Conservation (phyloP, 1,140 invertebrate genomes). For the Drosophila tristis region DNA sequence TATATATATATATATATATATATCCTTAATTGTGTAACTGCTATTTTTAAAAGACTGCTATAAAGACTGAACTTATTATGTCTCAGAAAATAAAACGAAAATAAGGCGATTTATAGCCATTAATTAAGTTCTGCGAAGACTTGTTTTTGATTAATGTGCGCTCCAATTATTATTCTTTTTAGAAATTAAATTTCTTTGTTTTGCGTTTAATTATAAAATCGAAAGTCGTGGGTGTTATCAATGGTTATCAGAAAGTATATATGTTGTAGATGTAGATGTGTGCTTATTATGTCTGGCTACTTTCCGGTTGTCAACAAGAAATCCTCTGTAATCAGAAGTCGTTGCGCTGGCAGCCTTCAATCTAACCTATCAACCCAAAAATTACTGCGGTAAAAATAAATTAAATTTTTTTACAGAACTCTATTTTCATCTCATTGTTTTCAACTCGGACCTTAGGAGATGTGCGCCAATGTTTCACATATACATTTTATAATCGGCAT, state of each 20-base stretch:
- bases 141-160: slow-evolving; percentile 15
- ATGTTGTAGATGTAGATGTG: slow-evolving; percentile 28
- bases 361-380: slow-evolving; percentile 26
- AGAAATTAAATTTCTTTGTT: slow-evolving; percentile 38
- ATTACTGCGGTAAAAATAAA: slow-evolving; percentile 12
- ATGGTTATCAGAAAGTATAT: slow-evolving; percentile 55
- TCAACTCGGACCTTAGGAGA: too few species aligned
- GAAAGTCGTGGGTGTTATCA: slow-evolving; percentile 78
- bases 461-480: too few species aligned
- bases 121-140: background rate
- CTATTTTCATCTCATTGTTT: background rate
- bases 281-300: slow-evolving; percentile 59
- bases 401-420: slow-evolving; percentile 11
- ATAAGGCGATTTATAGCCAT: too few species aligned
- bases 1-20: too few species aligned
- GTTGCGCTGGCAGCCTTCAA: slow-evolving; percentile 22
- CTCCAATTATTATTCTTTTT: slow-evolving; percentile 19
- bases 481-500: too few species aligned
- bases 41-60: too few species aligned
- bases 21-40: too few species aligned
- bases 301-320: slow-evolving; percentile 77
- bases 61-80: too few species aligned
- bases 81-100: too few species aligned
- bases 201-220: slow-evolving; percentile 51
- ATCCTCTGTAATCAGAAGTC: slow-evolving; percentile 57